Percentiles rank a stretch among this genome's conserved stretches.
Conservation (phyloP, 2,888 invertebrate species). For the Cheilosia vulpina region DNA sequence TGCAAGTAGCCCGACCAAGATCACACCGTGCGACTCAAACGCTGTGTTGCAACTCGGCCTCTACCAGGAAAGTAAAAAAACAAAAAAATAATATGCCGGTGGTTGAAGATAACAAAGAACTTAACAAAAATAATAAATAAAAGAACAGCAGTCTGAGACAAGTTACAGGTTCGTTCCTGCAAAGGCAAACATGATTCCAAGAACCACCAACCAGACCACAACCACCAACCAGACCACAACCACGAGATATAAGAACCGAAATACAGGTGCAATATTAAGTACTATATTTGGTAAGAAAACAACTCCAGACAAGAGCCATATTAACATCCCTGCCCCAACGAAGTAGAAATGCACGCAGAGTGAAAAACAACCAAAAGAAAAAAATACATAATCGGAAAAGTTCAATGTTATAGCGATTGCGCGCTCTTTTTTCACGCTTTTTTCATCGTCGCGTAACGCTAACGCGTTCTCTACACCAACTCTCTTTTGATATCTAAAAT, state of each 20-base stretch:
- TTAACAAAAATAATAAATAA: slow-evolving; percentile 16
- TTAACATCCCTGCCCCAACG: slow-evolving; percentile 42
- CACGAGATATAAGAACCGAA: background rate
- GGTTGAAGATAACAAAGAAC: slow-evolving; percentile 25
- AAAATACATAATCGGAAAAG: slow-evolving; percentile 27
- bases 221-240: background rate
- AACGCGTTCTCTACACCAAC: slow-evolving; percentile 13
- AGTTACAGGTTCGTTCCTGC: slow-evolving; percentile 9
- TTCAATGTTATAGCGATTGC: slow-evolving; percentile 46
- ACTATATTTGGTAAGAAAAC: slow-evolving; percentile 4
- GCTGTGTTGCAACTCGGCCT: slow-evolving; percentile 45
- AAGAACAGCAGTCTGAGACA: background rate
- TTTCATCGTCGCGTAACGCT: slow-evolving; percentile 5
- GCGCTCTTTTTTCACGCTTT: slow-evolving; percentile 66
- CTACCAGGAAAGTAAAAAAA: slow-evolving; percentile 36
- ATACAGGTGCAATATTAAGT: slow-evolving; percentile 22
- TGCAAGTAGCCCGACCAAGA: slow-evolving; percentile 39
- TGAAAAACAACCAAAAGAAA: slow-evolving; percentile 24
- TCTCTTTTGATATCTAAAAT: slow-evolving; percentile 69
- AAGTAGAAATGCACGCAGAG: slow-evolving; percentile 19
- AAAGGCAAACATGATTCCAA: background rate
- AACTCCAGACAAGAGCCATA: background rate
- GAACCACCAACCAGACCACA: background rate
- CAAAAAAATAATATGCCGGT: slow-evolving; percentile 36
- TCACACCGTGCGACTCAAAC: slow-evolving; percentile 43